phyloP scores from a whole-genome alignment of 2,888 invertebrate genomes.

The Andrena dorsata region DNA sequence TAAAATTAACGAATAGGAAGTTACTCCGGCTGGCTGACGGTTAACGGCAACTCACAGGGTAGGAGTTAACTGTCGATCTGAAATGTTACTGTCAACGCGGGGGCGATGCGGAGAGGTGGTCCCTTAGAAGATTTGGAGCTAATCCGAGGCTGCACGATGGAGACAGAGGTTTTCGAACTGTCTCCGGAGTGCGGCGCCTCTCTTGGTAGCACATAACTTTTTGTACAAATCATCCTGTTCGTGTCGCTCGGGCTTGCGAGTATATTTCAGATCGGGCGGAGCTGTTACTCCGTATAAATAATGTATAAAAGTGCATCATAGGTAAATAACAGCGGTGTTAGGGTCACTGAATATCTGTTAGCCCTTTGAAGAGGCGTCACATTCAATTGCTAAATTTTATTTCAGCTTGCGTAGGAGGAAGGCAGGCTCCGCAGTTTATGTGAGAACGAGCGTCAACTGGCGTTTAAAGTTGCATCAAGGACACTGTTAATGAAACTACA shows the following conservation, averaged over 20 bases:
- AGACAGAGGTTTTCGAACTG: background rate
- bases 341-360: conserved; percentile 13
- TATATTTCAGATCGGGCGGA: background rate
- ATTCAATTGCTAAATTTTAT: background rate
- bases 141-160: background rate
- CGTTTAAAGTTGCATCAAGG: background rate
- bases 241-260: too few relatives aligned
- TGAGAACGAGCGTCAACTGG: background rate
- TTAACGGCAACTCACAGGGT: background rate
- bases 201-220: background rate
- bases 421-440: background rate
- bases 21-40: background rate
- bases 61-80: background rate
- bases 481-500: conserved; percentile 13
- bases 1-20: background rate
- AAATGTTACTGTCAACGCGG: background rate
- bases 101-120: background rate
- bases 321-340: conserved; percentile 14
- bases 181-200: background rate
- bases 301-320: conserved; percentile 32
- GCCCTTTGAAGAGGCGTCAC: conserved; percentile 20
- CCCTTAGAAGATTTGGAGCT: background rate
- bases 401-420: background rate
- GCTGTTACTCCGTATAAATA: conserved; percentile 33
- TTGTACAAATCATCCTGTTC: background rate